Percentiles rank a stretch among this genome's conserved stretches.
These are phyloP conservation scores for Tiaroga cobitis DNA, from an alignment of 2,797 vertebrate genomes.

Conservation along the genomic window DNA sequence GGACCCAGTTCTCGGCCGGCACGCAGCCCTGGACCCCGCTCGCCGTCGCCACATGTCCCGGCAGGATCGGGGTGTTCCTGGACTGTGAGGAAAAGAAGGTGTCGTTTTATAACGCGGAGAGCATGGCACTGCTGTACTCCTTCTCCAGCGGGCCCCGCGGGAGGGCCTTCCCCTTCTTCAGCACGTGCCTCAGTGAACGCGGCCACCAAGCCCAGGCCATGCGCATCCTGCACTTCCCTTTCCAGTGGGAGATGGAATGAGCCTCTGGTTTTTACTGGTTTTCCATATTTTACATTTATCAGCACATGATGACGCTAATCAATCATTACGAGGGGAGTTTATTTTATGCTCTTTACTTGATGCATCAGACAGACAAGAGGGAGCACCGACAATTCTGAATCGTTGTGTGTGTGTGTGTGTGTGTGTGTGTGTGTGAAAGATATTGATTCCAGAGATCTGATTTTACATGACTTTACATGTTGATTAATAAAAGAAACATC, in stretches of 20 bases:
- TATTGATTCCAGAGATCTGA: background rate
- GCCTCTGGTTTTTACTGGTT: background rate
- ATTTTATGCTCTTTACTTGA: background rate
- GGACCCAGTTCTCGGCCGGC: slow-evolving; percentile 77
- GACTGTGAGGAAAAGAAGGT: slow-evolving; percentile 81
- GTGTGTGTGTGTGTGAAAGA: background rate
- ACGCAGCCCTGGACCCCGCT: slow-evolving; percentile 82
- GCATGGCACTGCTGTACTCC: slow-evolving; percentile 83
- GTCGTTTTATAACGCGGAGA: slow-evolving; percentile 80
- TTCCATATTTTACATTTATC: background rate
- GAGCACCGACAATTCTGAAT: background rate
- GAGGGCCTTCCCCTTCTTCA: slow-evolving; percentile 86
- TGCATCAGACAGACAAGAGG: background rate
- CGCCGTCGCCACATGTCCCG: slow-evolving; percentile 53
- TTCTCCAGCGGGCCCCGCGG: slow-evolving; percentile 75
- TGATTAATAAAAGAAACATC: background rate
- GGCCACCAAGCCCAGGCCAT: slow-evolving; percentile 76
- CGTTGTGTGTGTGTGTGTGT: too few species aligned
- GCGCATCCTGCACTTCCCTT: slow-evolving; percentile 77
- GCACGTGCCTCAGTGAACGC: slow-evolving; percentile 81
- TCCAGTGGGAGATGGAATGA: slow-evolving; percentile 41
- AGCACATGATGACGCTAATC: background rate
- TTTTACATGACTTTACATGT: slow-evolving; percentile 27
- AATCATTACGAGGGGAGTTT: background rate
- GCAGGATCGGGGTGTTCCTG: slow-evolving; percentile 81